phyloP scores from a whole-genome alignment of 2,113 vertebrate genomes.

The Drymodes brunneopygia region DNA sequence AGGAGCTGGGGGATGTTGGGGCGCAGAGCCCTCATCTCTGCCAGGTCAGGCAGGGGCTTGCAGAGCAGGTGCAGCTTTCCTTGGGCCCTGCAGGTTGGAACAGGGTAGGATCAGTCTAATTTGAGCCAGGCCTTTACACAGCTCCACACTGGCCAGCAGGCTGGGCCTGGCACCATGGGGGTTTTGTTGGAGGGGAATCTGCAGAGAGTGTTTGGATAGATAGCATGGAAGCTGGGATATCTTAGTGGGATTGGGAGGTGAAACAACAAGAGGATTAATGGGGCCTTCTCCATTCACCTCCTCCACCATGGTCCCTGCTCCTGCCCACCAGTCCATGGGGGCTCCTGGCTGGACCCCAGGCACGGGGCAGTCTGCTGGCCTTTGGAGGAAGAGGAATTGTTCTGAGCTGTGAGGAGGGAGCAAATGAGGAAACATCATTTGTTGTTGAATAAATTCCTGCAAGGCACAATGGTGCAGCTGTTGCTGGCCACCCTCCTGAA shows the following conservation, averaged over 20 bases:
- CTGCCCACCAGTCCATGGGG: background rate
- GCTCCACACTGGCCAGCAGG: fast-evolving
- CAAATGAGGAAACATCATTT: background rate
- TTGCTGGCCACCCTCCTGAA: background rate
- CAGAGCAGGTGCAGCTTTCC: fast-evolving
- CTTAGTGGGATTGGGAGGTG: background rate
- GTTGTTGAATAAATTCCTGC: background rate
- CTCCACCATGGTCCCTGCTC: background rate
- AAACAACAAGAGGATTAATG: background rate
- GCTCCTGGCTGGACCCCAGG: background rate
- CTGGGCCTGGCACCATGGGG: fast-evolving
- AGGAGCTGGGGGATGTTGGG: fast-evolving
- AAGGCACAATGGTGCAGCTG: background rate
- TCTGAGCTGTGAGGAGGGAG: background rate
- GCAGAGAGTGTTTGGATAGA: background rate
- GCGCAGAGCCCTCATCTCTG: fast-evolving
- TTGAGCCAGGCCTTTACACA: background rate
- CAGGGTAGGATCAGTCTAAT: background rate
- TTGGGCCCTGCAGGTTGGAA: background rate
- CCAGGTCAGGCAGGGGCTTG: background rate
- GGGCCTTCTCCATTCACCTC: background rate
- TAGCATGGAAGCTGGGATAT: background rate
- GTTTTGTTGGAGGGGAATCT: background rate
- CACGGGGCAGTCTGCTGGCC: background rate
- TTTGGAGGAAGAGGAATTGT: background rate